Evolutionary conservation across 1,140 invertebrate species (phyloP).

Genomic region (Ephestia elutella): DNA sequence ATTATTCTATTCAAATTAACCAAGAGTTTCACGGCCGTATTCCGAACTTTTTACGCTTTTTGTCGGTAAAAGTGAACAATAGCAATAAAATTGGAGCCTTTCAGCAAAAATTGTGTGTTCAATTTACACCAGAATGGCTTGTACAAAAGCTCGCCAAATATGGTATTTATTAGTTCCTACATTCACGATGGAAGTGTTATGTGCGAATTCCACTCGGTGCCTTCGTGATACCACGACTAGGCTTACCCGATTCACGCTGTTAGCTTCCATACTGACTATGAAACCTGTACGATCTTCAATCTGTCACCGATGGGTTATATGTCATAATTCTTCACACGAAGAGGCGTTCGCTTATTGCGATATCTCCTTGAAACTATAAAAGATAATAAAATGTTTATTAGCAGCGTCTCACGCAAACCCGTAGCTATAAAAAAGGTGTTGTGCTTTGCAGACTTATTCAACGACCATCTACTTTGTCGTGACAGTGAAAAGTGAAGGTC

Average conservation of each 20-base stretch:
- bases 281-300: slow-evolving; percentile 39
- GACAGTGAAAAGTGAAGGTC: slow-evolving; percentile 17
- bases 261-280: slow-evolving; percentile 49
- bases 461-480: slow-evolving; percentile 10
- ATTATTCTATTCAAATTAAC: slow-evolving; percentile 9
- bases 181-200: slow-evolving; percentile 8
- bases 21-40: slow-evolving; percentile 6
- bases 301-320: slow-evolving; percentile 41
- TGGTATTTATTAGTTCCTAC: background rate
- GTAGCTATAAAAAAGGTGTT: slow-evolving; percentile 27
- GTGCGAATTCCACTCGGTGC: slow-evolving; percentile 22
- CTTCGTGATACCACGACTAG: slow-evolving; percentile 29
- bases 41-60: background rate
- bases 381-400: slow-evolving; percentile 53
- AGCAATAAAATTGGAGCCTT: slow-evolving; percentile 14
- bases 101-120: slow-evolving; percentile 14
- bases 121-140: slow-evolving; percentile 2
- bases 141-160: background rate
- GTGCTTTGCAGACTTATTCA: slow-evolving; percentile 27
- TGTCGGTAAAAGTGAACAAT: background rate
- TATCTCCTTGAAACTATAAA: slow-evolving; percentile 70
- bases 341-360: slow-evolving; percentile 53
- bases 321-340: slow-evolving; percentile 53
- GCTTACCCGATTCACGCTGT: slow-evolving; percentile 61
- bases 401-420: slow-evolving; percentile 23